phyloP scores from a whole-genome alignment of 2,888 invertebrate species.

The Heliconius ismenius region DNA sequence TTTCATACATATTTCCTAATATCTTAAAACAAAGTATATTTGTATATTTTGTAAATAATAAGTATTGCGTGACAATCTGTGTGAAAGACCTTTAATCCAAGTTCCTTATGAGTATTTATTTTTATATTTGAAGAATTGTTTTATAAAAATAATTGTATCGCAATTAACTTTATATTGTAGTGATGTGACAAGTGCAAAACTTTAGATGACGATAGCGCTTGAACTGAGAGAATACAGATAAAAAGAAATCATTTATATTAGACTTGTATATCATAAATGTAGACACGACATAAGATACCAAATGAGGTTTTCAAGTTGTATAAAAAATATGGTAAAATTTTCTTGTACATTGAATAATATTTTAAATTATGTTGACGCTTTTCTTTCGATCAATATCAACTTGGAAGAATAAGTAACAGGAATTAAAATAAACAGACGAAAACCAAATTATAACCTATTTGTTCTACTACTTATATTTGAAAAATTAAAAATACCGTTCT shows the following conservation, averaged over 20 bases:
- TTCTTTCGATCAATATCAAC: neutral
- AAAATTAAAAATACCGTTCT: no score
- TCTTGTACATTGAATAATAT: neutral
- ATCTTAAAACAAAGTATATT: slow-evolving; percentile 29
- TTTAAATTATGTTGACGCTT: neutral
- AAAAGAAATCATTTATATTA: neutral
- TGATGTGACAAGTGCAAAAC: neutral
- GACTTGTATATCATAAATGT: neutral
- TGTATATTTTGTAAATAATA: slow-evolving; percentile 67
- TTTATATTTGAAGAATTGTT: slow-evolving; percentile 22
- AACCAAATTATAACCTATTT: no score
- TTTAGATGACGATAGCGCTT: neutral
- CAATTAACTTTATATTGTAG: neutral
- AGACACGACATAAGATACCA: neutral
- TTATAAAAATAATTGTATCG: slow-evolving; percentile 1
- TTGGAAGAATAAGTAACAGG: neutral
- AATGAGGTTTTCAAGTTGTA: neutral
- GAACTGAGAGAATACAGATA: neutral
- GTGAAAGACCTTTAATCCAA: slow-evolving; percentile 23
- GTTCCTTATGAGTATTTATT: slow-evolving; percentile 33
- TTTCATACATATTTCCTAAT: slow-evolving; percentile 25
- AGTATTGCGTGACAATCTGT: slow-evolving; percentile 47
- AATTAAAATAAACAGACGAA: no score
- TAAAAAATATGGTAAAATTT: neutral
- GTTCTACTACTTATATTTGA: no score